phyloP scores from a whole-genome alignment of 2,888 invertebrate species.

The Orthosia incerta region DNA sequence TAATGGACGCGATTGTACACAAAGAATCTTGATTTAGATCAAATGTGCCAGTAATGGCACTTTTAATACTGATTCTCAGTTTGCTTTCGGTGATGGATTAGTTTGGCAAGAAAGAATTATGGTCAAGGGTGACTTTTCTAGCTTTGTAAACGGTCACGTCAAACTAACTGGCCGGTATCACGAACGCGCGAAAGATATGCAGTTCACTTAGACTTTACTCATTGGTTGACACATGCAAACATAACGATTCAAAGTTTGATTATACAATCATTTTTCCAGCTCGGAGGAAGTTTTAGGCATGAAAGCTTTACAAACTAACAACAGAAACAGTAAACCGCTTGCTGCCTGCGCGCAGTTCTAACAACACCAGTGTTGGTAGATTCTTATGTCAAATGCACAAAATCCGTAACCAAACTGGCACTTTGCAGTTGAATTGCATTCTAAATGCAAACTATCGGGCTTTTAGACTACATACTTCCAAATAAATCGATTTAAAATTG shows the following conservation, averaged over 20 bases:
- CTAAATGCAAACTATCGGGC: neutral
- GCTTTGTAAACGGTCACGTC: neutral
- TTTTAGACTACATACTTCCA: neutral
- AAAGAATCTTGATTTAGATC: slow-evolving; percentile 7
- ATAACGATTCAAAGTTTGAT: neutral
- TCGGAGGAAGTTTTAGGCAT: too few relatives aligned
- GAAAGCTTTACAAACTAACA: neutral
- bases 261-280: neutral
- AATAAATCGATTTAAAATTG: neutral
- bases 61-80: neutral
- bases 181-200: neutral
- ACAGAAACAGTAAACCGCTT: neutral
- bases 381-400: neutral
- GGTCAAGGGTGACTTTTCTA: neutral
- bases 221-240: neutral
- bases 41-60: slow-evolving; percentile 2
- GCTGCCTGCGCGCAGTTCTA: neutral
- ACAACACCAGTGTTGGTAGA: neutral
- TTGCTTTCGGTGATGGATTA: neutral
- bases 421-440: neutral
- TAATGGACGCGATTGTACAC: slow-evolving; percentile 13
- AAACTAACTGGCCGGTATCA: neutral
- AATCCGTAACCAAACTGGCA: neutral
- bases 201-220: neutral
- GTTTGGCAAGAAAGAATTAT: slow-evolving; percentile 12